phyloP scores from a whole-genome alignment of 2,113 vertebrate genomes.

The Vulpes ferrilata region DNA sequence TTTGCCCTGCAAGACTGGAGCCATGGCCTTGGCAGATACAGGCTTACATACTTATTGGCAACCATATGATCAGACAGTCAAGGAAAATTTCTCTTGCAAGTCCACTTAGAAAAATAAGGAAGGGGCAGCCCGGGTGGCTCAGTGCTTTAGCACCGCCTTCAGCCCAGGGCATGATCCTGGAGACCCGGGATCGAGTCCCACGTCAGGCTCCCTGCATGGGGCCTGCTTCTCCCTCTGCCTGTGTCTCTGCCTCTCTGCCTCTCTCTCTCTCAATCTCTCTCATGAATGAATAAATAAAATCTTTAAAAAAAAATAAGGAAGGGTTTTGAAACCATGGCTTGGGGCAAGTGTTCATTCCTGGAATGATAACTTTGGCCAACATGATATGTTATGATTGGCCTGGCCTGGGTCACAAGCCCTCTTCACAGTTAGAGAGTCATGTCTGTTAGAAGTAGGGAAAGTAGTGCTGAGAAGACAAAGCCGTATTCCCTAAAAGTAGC shows the following conservation, averaged over 20 bases:
- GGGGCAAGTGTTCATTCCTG: not conserved
- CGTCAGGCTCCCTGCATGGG: too few species aligned
- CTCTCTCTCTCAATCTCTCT: too few species aligned
- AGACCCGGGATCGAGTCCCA: too few species aligned
- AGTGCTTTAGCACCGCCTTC: too few species aligned
- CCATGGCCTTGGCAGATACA: not conserved
- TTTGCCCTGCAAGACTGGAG: not conserved
- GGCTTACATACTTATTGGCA: not conserved
- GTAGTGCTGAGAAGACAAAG: not conserved
- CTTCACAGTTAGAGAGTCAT: not conserved
- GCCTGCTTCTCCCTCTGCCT: too few species aligned
- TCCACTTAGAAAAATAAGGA: not conserved
- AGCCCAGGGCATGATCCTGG: too few species aligned
- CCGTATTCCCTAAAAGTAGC: not conserved
- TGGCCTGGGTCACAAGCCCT: not conserved
- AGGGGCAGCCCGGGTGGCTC: too few species aligned
- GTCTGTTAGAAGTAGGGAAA: not conserved
- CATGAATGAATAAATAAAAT: too few species aligned
- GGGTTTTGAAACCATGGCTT: not conserved
- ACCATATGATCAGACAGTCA: not conserved
- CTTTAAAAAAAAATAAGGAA: not conserved
- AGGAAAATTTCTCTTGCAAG: not conserved
- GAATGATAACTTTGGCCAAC: not conserved
- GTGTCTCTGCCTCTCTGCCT: too few species aligned
- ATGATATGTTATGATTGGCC: not conserved